Evolutionary conservation across 2,113 vertebrate genomes (phyloP), one percentile per base, ranked within the genome.

Genomic region (Morone chrysops): DNA sequence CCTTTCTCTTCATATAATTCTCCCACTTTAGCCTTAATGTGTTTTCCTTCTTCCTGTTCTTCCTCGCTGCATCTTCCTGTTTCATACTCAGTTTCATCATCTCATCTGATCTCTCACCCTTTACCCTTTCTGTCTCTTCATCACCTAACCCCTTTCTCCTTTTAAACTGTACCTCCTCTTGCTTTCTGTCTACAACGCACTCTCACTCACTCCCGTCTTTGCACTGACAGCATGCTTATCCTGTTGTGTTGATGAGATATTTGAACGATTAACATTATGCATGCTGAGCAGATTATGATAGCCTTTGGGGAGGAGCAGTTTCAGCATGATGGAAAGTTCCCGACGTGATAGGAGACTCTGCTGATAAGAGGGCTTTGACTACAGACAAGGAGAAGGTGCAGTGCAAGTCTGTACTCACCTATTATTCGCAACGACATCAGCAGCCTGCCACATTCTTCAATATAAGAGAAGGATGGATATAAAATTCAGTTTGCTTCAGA

Each of bases 221-320:
- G 67, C 83, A 50, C 74, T 66, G 25, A 75, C 65, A 80, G 48
- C 80, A 41, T 56, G 84, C 81, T 87, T 78, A 62, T 84, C 82
- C 75, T 81, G 57, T 57, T 79, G 70, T 59, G 86, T 61, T 83
- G 87, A 63, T 91, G 85, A 91, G 86, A 87, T 67, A 80, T 85
- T 85, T 82, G 61, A 83, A 62, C 83, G 72, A 76, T 86, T 89
- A 92, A 43, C 74, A 82, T 83, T 75, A 77, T 87, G 69, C 80
- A 76, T 70, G 91, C 93, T 79, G 82, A 80, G 78, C 89, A 80
- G 85, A 83, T 93, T 80, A 81, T 87, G 53, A 81, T 78, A 84
- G 88, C 66, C 89, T 75, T 88, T 77, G 25, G 89, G 61, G 83
- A 87, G 70, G 74, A 87, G 89, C 63, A 36, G 82, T 89, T 87